Conservation (phyloP, 1,140 invertebrate genomes). For the Coptotermes formosanus region DNA sequence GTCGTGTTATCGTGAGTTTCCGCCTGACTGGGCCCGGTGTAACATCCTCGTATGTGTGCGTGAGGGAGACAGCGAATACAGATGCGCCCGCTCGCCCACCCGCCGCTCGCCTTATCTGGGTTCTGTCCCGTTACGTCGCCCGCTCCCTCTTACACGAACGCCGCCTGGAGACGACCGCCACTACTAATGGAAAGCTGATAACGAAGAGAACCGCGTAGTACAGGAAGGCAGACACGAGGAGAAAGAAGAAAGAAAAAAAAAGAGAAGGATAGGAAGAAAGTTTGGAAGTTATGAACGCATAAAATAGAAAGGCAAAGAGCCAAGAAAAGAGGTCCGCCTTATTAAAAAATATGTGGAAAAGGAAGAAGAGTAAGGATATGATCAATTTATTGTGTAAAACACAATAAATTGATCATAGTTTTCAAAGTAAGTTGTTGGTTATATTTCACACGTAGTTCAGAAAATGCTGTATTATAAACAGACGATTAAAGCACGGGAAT, state of each 20-base stretch:
- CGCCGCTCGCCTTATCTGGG: background rate
- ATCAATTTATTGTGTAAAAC: too few relatives aligned
- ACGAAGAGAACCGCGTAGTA: background rate
- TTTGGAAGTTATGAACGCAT: slow-evolving; percentile 1
- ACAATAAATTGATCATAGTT: background rate
- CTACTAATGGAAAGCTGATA: slow-evolving; percentile 32
- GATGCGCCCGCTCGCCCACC: too few relatives aligned
- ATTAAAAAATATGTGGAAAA: background rate
- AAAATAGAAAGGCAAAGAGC: background rate
- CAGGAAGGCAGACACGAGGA: background rate
- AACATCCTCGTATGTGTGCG: background rate
- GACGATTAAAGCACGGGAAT: too few relatives aligned
- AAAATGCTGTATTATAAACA: too few relatives aligned
- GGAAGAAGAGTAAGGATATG: background rate
- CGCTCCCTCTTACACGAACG: background rate
- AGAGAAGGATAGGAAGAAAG: background rate
- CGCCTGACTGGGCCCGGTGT: slow-evolving; percentile 28
- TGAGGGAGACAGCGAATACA: too few relatives aligned
- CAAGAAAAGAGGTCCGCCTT: background rate
- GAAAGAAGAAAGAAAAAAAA: background rate
- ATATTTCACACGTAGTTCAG: background rate
- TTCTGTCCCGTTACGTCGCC: background rate
- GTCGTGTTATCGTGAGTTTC: slow-evolving; percentile 31
- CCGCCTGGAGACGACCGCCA: background rate
- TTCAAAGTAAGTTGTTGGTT: background rate